Base-by-base conservation (phyloP, 2,113 vertebrate genomes). In the Cephalopholis sonnerati region DNA sequence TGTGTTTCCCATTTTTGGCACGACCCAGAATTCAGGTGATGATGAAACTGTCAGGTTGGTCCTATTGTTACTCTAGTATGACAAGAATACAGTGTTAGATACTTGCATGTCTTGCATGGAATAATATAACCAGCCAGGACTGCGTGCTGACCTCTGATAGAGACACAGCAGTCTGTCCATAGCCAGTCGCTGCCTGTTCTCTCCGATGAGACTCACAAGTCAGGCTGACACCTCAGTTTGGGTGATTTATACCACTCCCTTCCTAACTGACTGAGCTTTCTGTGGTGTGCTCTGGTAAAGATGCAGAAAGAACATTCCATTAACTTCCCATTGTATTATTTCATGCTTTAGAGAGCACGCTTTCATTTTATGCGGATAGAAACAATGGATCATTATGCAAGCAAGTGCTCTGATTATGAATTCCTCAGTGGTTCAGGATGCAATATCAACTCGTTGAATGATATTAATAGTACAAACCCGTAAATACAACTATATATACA, bases 171-270 rank as follows among this genome's bases (percentile, higher is more conserved):
- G 41, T 44, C 41, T 44, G 41, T 44, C 10, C 41, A 44, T 44
- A 9, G 41, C 41, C 41, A 44, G 41, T 12, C 41, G 10, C 64
- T 68, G 75, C 24, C 62, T 66, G 61, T 68, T 50, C 18, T n/a
- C 41, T 48, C 12, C 22, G 16, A 59, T 16, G 15, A n/a, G 32
- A 39, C 54, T n/a, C 24, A 55, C 66, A 44, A 57, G 53, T 71
- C 67, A 79, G 36, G 58, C 9, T 72, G 66, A 72, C 48, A 55
- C 63, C 57, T 64, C 48, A 67, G 61, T 58, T 51, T 67, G 25
- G 18, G 8, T 70, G 77, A 72, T 71, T 55, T 48, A 57, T 32
- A 58, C n/a, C 24, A 46, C 32, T 36, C 27, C 4, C 16, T 32
- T 18, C 12, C 10, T 50, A 64, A 39, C 54, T 51, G 22, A 50